phyloP scores from a whole-genome alignment of 2,888 invertebrate species.

The Drosophila vallismaia region DNA sequence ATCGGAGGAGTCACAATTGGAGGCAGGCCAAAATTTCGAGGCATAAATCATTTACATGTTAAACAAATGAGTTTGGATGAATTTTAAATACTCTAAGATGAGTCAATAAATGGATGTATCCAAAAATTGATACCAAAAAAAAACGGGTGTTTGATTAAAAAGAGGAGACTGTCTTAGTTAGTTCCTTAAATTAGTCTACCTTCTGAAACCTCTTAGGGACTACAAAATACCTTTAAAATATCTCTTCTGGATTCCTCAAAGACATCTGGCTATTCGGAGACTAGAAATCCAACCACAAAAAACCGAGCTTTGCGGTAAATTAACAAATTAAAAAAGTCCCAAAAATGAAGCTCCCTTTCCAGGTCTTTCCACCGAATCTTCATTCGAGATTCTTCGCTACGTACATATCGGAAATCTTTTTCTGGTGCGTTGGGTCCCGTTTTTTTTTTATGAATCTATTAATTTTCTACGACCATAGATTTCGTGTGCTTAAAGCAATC shows the following conservation, averaged over 20 bases:
- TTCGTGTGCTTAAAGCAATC: slow-evolving; percentile 57
- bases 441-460: slow-evolving; percentile 71
- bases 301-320: slow-evolving; percentile 69
- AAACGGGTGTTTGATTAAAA: not conserved
- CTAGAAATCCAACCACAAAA: slow-evolving; percentile 49
- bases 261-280: slow-evolving; percentile 63
- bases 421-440: slow-evolving; percentile 54
- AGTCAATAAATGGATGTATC: no score
- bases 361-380: slow-evolving; percentile 19
- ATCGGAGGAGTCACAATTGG: slow-evolving; percentile 32
- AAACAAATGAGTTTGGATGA: slow-evolving; percentile 44
- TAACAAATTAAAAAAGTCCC: slow-evolving; percentile 68
- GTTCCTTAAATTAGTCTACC: no score
- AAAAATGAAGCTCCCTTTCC: slow-evolving; percentile 36
- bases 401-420: slow-evolving; percentile 63
- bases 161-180: not conserved
- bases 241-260: slow-evolving; percentile 9
- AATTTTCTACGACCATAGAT: slow-evolving; percentile 72
- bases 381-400: slow-evolving; percentile 2
- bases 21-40: slow-evolving; percentile 46
- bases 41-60: slow-evolving; percentile 73
- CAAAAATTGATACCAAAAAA: no score
- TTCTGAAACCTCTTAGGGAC: no score
- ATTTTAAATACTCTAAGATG: not conserved
- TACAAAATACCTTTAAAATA: no score